phyloP scores from a whole-genome alignment of 2,888 invertebrate species.

The Macropis europaea region DNA sequence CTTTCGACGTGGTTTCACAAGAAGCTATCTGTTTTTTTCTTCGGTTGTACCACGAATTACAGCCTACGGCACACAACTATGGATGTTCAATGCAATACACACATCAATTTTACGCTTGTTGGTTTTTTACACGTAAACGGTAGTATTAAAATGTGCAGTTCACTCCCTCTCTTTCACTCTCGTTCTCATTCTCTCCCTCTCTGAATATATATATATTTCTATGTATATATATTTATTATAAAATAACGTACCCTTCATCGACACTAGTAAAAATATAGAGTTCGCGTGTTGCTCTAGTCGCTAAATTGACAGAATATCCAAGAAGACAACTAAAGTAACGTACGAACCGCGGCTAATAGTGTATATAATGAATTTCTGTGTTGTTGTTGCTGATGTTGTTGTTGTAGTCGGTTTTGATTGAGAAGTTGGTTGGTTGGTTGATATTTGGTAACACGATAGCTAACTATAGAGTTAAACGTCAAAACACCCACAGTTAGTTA shows the following conservation, averaged over 20 bases:
- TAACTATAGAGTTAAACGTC: constrained; percentile 48
- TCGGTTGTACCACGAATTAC: too few species aligned
- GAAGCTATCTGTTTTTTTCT: too few species aligned
- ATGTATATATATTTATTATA: constrained; percentile 17
- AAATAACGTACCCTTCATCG: constrained; percentile 29
- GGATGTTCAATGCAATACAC: constrained; percentile 56
- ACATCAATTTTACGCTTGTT: constrained; percentile 33
- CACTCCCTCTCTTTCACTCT: constrained; percentile 16
- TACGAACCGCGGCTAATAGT: constrained; percentile 31
- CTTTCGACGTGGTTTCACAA: too few species aligned
- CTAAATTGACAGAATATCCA: constrained; percentile 41
- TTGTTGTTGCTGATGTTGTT: not conserved
- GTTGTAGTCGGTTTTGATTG: constrained; percentile 57
- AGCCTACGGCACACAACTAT: constrained; percentile 60
- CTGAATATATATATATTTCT: not conserved
- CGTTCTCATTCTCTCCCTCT: too few species aligned
- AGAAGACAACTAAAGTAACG: constrained; percentile 40
- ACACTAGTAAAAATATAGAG: constrained; percentile 56
- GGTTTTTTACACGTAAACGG: constrained; percentile 13
- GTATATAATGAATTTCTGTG: not conserved
- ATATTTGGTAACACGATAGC: constrained; percentile 41
- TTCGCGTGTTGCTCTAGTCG: constrained; percentile 20
- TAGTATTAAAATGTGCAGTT: constrained; percentile 35
- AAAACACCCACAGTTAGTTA: constrained; percentile 64
- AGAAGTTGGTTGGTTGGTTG: too few species aligned